Conservation (phyloP, 2,888 invertebrate genomes). For the Thecocarcelia acutangulata region DNA sequence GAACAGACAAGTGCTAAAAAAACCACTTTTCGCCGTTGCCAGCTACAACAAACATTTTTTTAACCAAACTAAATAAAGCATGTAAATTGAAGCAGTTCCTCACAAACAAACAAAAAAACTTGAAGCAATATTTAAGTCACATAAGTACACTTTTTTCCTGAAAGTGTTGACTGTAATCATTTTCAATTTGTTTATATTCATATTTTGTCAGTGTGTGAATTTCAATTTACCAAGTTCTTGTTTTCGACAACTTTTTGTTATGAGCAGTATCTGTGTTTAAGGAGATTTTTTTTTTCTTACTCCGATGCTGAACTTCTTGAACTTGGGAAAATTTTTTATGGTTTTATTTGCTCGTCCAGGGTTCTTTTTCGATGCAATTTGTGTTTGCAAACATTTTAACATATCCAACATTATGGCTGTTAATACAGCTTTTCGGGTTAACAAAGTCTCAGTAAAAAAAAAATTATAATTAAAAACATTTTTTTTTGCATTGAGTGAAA, state of each 20-base stretch:
- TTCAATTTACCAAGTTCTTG: constrained; percentile 48
- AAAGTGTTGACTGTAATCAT: constrained; percentile 57
- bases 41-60: constrained; percentile 40
- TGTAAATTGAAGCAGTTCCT: neutral
- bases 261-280: neutral
- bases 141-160: neutral
- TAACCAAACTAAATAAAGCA: neutral
- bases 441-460: too few species aligned
- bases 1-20: constrained; percentile 38
- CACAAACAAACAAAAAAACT: constrained; percentile 6
- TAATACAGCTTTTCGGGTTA: constrained; percentile 39
- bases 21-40: constrained; percentile 39
- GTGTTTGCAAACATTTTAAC: constrained; percentile 33
- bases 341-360: neutral
- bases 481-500: too few species aligned
- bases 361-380: constrained; percentile 4
- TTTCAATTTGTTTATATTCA: constrained; percentile 58
- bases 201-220: constrained; percentile 44
- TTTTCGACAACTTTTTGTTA: constrained; percentile 16
- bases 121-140: neutral
- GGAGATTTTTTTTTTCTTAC: too few species aligned
- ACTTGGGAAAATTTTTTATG: constrained; percentile 12
- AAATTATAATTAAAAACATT: too few species aligned
- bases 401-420: constrained; percentile 55
- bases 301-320: neutral